Conservation (phyloP, 1,140 invertebrate species). For the Drosophila kurseongensis region DNA sequence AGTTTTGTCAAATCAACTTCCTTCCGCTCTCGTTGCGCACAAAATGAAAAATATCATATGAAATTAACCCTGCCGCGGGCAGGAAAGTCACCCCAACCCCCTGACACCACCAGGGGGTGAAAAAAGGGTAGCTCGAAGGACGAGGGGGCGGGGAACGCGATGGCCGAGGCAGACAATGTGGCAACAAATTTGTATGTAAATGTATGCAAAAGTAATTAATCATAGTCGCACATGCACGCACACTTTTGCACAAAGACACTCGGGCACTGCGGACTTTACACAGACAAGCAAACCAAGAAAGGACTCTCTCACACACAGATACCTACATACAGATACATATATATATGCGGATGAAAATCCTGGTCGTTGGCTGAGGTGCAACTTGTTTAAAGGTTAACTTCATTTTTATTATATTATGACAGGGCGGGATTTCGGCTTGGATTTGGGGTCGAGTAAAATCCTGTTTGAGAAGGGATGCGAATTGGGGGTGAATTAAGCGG, state of each 20-base stretch:
- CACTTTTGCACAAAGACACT: conserved; percentile 42
- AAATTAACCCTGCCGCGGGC: conserved; percentile 71
- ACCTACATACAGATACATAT: neutral
- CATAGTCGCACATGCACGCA: conserved; percentile 82
- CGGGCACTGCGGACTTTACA: conserved; percentile 64
- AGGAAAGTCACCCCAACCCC: conserved; percentile 48
- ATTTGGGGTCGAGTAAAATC: conserved; percentile 11
- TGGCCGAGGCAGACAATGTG: conserved; percentile 77
- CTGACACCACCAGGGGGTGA: conserved; percentile 31
- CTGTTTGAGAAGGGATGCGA: neutral
- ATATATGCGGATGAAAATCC: conserved; percentile 20
- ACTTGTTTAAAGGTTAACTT: conserved; percentile 80
- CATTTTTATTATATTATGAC: conserved; percentile 67
- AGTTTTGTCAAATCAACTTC: conserved; percentile 80
- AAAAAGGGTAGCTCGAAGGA: conserved; percentile 16
- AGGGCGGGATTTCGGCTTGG: conserved; percentile 37
- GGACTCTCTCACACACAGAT: conserved; percentile 18
- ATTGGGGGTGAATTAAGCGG: conserved; percentile 21
- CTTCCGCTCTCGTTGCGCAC: conserved; percentile 71
- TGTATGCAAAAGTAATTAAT: conserved; percentile 84
- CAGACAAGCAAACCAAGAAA: conserved; percentile 48
- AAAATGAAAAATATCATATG: conserved; percentile 81
- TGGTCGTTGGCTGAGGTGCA: conserved; percentile 50
- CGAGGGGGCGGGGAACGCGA: conserved; percentile 31
- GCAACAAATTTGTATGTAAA: conserved; percentile 84